Conservation (phyloP, 2,888 invertebrate species). For the Mechanitis messenoides region DNA sequence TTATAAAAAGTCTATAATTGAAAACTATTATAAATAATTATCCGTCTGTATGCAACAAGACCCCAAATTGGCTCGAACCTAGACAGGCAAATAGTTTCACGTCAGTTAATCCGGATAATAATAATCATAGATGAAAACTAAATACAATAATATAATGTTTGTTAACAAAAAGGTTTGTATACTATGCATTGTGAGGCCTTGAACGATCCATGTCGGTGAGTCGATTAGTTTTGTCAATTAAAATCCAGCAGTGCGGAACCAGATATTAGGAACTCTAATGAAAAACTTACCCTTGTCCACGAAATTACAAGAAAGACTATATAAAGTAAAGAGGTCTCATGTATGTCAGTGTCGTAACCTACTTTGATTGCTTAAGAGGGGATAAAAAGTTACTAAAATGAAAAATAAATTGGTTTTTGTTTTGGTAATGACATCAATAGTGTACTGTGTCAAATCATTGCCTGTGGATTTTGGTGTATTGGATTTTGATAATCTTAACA, state of each 20-base stretch:
- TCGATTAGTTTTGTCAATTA: constrained; percentile 45
- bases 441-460: constrained; percentile 46
- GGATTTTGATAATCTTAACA: constrained; percentile 53
- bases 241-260: constrained; percentile 48
- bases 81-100: too few species aligned
- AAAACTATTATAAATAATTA: too few species aligned
- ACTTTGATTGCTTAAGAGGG: constrained; percentile 60
- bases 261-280: constrained; percentile 44
- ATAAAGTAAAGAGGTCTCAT: constrained; percentile 56
- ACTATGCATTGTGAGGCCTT: constrained; percentile 38
- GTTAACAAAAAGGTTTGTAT: too few species aligned
- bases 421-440: constrained; percentile 47
- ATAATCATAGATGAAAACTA: too few species aligned
- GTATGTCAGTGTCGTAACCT: constrained; percentile 76
- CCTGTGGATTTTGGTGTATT: constrained; percentile 46
- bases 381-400: constrained; percentile 51
- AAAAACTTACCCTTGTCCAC: constrained; percentile 62
- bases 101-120: too few species aligned
- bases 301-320: constrained; percentile 56
- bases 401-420: constrained; percentile 51
- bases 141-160: too few species aligned
- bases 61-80: too few species aligned
- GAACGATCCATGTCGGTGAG: constrained; percentile 56
- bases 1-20: too few species aligned
- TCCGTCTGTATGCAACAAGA: too few species aligned